Evolutionary conservation across 1,140 invertebrate species (phyloP).

Genomic region (Temnothorax nylanderi): DNA sequence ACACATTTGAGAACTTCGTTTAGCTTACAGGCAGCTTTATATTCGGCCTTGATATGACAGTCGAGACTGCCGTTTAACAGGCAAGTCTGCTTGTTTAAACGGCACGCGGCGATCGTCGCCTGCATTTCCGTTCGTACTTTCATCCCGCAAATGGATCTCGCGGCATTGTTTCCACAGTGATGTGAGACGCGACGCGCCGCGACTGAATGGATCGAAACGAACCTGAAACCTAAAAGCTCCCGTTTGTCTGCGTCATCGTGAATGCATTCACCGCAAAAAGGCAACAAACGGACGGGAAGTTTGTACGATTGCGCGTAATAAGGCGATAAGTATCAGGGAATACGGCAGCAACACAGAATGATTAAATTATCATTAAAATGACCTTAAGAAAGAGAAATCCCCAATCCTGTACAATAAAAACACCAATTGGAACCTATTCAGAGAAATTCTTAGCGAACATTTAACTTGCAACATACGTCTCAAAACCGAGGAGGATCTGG

Average conservation of each 20-base stretch:
- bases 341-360: too few relatives aligned
- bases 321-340: neutral
- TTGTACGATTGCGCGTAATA: neutral
- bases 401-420: too few relatives aligned
- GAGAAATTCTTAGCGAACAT: too few relatives aligned
- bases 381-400: too few relatives aligned
- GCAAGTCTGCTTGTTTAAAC: conserved; percentile 10
- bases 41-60: conserved; percentile 12
- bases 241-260: conserved; percentile 10
- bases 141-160: conserved; percentile 16
- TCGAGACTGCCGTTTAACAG: neutral
- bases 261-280: neutral
- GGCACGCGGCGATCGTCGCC: neutral
- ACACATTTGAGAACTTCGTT: neutral
- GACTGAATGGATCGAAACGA: neutral
- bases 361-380: too few relatives aligned
- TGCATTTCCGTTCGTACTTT: conserved; percentile 24
- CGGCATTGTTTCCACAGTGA: conserved; percentile 11
- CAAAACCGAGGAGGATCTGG: too few relatives aligned
- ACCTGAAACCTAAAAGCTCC: conserved; percentile 28
- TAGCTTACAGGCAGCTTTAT: conserved; percentile 1
- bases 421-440: too few relatives aligned
- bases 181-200: neutral
- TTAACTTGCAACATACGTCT: too few relatives aligned
- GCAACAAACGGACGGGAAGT: neutral